Evolutionary conservation across 2,113 vertebrate genomes (phyloP), one percentile per base, ranked within the genome.

Genomic region (Notarius lentiginosus): DNA sequence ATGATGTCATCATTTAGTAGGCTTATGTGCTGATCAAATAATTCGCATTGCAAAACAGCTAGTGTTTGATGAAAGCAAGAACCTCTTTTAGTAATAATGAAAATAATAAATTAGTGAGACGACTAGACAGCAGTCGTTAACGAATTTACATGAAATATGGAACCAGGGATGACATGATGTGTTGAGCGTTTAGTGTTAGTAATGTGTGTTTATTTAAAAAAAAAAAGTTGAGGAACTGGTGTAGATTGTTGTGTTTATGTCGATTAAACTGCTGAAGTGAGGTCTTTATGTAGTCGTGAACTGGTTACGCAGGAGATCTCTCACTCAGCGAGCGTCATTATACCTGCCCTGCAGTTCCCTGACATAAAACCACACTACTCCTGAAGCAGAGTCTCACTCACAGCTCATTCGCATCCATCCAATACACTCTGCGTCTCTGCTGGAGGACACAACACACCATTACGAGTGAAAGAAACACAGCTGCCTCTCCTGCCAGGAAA

Each of bases 401-500:
- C 86, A 70, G 24, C 66, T 84, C 60, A 80, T 77, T 83, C 79
- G 81, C 47, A 30, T 84, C 68, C 56, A 14, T 27, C 18, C 17
- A 12, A 55, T 73, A 58, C 87, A 79, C 73, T 65, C 80, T 77
- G 82, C 56, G 68, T 83, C 84, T 87, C 56, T 82, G 88, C 86
- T 83, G 49, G 76, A 89, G 77, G 84, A 89, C 88, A 86, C 85
- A 72, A 91, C 84, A 91, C 89, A 88, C 88, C 85, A 90, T 91
- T 91, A 91, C 87, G 60, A 84, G 63, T 12, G 73, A 84, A 83
- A 89, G 90, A 92, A 92, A 63, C 88, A 89, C 89, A 84, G 90
- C 89, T 89, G 88, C 90, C 88, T 51, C 81, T 89, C 91, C 90
- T 86, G 53, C 90, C 88, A 90, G 91, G 89, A 89, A 83, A 86